A percentile compares a stretch with the other conserved stretches of the same genome.
These are phyloP conservation scores for Cacatua alba DNA, from an alignment of 2,113 vertebrate species.

Conservation along the genomic window DNA sequence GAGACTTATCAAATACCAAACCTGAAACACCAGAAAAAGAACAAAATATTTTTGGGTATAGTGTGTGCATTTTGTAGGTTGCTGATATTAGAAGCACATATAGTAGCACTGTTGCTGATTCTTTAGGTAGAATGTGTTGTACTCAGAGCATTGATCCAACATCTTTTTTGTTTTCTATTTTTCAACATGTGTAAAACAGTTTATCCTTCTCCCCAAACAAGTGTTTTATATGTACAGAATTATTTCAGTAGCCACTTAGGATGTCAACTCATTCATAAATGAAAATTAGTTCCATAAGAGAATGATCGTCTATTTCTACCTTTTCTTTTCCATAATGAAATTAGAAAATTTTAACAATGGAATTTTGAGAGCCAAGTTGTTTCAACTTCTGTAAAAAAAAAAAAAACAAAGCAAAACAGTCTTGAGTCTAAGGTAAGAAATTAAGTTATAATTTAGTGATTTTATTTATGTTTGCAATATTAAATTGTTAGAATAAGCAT, in stretches of 20 bases:
- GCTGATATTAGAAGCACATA: neutral
- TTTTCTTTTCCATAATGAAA: neutral
- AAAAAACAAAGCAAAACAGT: neutral
- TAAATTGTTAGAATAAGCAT: neutral
- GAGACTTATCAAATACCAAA: neutral
- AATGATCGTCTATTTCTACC: neutral
- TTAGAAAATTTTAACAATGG: neutral
- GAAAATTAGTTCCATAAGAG: neutral
- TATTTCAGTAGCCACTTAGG: neutral
- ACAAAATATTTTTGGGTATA: neutral
- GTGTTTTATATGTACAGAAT: neutral
- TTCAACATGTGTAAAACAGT: neutral
- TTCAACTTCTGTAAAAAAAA: neutral
- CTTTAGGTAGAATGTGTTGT: neutral
- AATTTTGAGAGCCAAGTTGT: neutral
- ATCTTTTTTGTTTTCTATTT: neutral
- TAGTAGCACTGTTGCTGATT: neutral
- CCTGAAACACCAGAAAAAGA: neutral
- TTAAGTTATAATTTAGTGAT: neutral
- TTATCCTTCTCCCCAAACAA: neutral
- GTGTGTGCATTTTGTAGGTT: neutral
- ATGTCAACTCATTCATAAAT: neutral
- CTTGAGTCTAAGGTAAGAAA: neutral
- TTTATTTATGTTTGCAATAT: neutral
- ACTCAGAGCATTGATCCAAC: neutral